Conservation (phyloP, 2,888 invertebrate genomes). For the Acheta domesticus region DNA sequence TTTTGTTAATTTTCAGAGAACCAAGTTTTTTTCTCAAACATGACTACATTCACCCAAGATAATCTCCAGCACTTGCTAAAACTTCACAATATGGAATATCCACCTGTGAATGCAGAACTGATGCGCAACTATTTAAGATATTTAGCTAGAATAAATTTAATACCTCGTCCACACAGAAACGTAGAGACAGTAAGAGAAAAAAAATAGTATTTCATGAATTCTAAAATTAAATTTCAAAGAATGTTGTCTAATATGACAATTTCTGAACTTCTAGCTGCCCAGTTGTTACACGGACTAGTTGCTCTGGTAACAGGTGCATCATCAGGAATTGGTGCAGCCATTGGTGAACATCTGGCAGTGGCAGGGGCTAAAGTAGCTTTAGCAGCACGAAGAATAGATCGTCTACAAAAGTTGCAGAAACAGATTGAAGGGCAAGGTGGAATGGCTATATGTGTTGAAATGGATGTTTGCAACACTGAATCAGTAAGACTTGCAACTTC, state of each 20-base stretch:
- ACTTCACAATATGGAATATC: conserved; percentile 34
- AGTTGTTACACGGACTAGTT: conserved; percentile 37
- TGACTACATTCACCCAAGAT: conserved; percentile 34
- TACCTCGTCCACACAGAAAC: conserved; percentile 31
- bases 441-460: conserved; percentile 36
- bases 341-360: conserved; percentile 38
- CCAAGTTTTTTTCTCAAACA: conserved; percentile 32
- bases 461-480: conserved; percentile 38
- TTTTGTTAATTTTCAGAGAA: conserved; percentile 29
- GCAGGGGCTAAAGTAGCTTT: conserved; percentile 39
- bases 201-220: not conserved
- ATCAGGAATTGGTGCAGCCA: conserved; percentile 41
- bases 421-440: conserved; percentile 34
- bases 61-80: conserved; percentile 34
- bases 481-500: not conserved
- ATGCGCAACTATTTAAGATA: conserved; percentile 36
- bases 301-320: conserved; percentile 41
- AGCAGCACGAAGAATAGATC: conserved; percentile 38
- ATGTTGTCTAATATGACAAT: not conserved
- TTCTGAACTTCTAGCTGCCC: conserved; percentile 27
- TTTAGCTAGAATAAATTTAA: conserved; percentile 31
- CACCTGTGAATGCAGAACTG: conserved; percentile 35
- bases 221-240: not conserved
- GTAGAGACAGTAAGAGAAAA: conserved; percentile 31
- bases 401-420: conserved; percentile 34